Base-by-base conservation (phyloP, 2,888 invertebrate species). In the Augochlorella aurata region DNA sequence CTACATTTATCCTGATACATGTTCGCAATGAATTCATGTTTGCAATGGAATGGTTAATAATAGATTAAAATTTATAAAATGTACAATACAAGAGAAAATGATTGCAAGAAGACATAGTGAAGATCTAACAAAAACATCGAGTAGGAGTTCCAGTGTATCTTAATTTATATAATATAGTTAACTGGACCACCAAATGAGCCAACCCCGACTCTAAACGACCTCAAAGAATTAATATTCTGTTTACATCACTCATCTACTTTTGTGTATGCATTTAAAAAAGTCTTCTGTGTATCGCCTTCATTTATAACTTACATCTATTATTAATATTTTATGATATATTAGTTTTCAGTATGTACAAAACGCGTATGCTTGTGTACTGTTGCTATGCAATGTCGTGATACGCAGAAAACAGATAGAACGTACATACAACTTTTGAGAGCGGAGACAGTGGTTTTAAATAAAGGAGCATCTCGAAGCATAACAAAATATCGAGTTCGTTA, bases 301-400 rank as follows among this genome's bases (percentile, higher is more conserved):
- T 69, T 77, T 82, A 74, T 85, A 82, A 82, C 87, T 89, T 87
- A 88, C 74, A 84, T 44, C 87, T 91, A 90, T 86, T 87, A 88
- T 89, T 91, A 91, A 89, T 91, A 88, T 90, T 90, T 90, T 91
- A 91, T 90, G 91, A 91, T 92, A 92, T 91, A 92, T 92, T 92
- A 92, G 89, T 90, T 89, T 89, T 91, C 82, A 90, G 89, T 92
- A 90, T 91, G 88, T 91, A 90, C 91, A 91, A 90, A 90, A 90
- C 90, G 90, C 90, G 87, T 90, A 89, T 85, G 89, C 85, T 83
- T 81, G 75, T 87, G 84, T 86, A 84, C 77, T 85, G 86, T 81
- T 88, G 85, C 85, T 89, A 88, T 86, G 74, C 83, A 87, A 81
- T 77, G 58, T 83, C 86, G 84, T 75, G 72, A 84, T 89, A 88